Evolutionary conservation across 2,888 invertebrate genomes (phyloP), one percentile per base, ranked within the genome.

Genomic region (Leptopterna dolabrata): DNA sequence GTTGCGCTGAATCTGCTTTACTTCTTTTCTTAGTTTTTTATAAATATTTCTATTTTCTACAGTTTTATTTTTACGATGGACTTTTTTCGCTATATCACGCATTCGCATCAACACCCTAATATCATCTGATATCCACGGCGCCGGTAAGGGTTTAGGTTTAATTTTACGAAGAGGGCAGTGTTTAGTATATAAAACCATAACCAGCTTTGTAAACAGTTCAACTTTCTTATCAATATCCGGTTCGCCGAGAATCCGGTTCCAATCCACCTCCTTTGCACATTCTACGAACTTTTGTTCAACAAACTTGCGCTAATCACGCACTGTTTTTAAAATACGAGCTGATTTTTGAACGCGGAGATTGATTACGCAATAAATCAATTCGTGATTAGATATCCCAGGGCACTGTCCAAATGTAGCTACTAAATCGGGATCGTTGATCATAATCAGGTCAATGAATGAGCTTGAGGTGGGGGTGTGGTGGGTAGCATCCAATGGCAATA

Each of bases 111-210:
- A 13, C 4, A 1, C 29, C 19, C 73, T 73, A 3, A 73, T 73
- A 2, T 3, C 30, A n/a, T 73, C 73, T 4, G 73, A 73, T 1
- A 73, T 30, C 73, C 73, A 73, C 1, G 73, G 73, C 0, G 73
- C 73, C 0, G 73, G 73, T 13, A 14, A 41, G 73, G 13, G 73
- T 14, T 73, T 73, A 7, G 73, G 73, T 41, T 41, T 73, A 19
- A 73, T 73, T 41, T 41, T 73, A n/a, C n/a, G 73, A n/a, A 73
- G 41, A 2, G 73, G 73, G 41, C 73, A 73, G 30, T 73, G 73
- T 30, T 41, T 73, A 41, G 13, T 19, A 29, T 73, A 73, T 30
- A 73, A 19, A 4, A 3, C 30, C n/a, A 41, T 7, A 16, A 73
- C n/a, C 1, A 73, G n/a, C 0, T 19, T n/a, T 29, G 13, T 73